These are phyloP conservation scores for Philopedon plagiatum DNA, from an alignment of 2,888 invertebrate species.

Conservation along the genomic window DNA sequence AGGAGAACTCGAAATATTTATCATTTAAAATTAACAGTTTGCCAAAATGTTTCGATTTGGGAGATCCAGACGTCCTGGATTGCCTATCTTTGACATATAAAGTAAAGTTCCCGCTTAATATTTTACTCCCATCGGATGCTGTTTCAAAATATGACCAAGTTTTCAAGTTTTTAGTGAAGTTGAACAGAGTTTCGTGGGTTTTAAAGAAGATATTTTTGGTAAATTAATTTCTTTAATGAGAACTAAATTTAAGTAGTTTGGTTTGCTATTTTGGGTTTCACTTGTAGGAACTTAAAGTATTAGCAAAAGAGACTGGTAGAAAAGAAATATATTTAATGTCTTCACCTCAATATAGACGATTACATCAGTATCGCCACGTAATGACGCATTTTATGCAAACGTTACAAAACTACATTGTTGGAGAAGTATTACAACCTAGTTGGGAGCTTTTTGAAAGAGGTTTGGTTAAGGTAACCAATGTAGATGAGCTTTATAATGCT, in stretches of 20 bases:
- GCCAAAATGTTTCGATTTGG: slow-evolving; percentile 76
- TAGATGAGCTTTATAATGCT: slow-evolving; percentile 81
- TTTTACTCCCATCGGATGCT: slow-evolving; percentile 80
- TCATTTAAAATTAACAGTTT: slow-evolving; percentile 76
- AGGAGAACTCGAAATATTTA: slow-evolving; percentile 75
- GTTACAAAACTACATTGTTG: slow-evolving; percentile 83
- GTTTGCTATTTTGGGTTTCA: background rate
- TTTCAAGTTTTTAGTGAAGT: slow-evolving; percentile 82
- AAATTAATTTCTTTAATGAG: slow-evolving; percentile 49
- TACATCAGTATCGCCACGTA: slow-evolving; percentile 81
- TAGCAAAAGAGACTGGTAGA: slow-evolving; percentile 63
- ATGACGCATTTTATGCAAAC: slow-evolving; percentile 84
- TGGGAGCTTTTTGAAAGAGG: slow-evolving; percentile 83
- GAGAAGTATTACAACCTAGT: slow-evolving; percentile 81
- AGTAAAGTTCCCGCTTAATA: slow-evolving; percentile 84
- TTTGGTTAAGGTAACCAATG: slow-evolving; percentile 75
- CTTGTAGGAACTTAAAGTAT: slow-evolving; percentile 73
- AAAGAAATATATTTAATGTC: slow-evolving; percentile 68
- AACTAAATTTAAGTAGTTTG: too few species aligned
- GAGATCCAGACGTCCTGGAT: slow-evolving; percentile 78
- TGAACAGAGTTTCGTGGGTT: slow-evolving; percentile 83
- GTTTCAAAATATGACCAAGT: slow-evolving; percentile 80
- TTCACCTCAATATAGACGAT: slow-evolving; percentile 79
- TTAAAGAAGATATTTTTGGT: slow-evolving; percentile 80
- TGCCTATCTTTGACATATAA: slow-evolving; percentile 80